These are phyloP conservation scores for Athene noctua DNA, from an alignment of 2,113 vertebrate genomes.

Conservation along the genomic window DNA sequence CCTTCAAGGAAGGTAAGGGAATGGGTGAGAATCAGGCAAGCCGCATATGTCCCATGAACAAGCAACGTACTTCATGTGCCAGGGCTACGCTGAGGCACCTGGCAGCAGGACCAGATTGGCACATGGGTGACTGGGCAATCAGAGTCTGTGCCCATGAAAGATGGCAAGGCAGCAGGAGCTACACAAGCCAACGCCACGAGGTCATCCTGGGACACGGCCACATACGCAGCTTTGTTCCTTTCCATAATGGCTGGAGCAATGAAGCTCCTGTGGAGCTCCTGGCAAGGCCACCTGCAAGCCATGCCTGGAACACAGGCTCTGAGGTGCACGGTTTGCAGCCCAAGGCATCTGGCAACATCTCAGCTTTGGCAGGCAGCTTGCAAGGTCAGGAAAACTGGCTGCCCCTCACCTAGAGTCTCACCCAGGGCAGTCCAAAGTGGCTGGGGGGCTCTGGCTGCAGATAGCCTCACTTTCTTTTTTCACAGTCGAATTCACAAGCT, in stretches of 20 bases:
- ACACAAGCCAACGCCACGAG: neutral
- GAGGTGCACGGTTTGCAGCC: neutral
- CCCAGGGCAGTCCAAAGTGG: neutral
- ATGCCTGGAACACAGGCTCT: neutral
- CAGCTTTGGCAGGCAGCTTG: neutral
- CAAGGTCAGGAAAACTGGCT: neutral
- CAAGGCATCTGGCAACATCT: neutral
- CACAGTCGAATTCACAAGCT: neutral
- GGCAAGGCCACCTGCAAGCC: neutral
- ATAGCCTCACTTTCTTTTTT: neutral
- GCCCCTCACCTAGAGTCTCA: neutral
- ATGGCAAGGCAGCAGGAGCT: neutral
- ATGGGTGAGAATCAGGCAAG: neutral
- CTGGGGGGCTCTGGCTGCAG: neutral
- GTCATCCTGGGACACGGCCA: neutral
- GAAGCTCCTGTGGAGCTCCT: neutral
- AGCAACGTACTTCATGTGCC: neutral
- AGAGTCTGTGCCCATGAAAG: rapidly evolving
- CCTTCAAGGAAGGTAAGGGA: neutral
- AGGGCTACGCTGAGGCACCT: neutral
- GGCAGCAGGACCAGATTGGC: neutral
- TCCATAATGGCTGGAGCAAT: rapidly evolving
- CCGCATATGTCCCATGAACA: neutral
- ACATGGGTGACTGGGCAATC: neutral
- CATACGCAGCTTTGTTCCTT: neutral